Percentiles rank a stretch among this genome's conserved stretches.
phyloP scores from a whole-genome alignment of 2,113 vertebrate genomes.

The Macroglossus sobrinus region DNA sequence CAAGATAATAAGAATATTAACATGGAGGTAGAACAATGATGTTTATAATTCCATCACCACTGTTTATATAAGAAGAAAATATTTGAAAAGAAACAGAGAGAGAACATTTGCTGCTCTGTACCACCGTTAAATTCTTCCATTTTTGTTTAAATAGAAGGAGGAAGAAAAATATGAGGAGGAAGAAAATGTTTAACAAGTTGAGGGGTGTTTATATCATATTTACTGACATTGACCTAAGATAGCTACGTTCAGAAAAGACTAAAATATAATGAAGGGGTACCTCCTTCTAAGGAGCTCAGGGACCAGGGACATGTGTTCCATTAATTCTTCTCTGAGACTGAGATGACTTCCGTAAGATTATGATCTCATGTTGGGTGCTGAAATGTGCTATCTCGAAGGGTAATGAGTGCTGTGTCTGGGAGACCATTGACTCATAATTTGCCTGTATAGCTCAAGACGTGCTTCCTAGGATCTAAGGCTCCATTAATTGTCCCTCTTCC shows the following conservation, averaged over 20 bases:
- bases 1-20: conserved; percentile 85
- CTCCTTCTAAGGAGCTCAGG: neutral
- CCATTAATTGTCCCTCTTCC: neutral
- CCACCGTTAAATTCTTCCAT: conserved; percentile 72
- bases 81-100: conserved; percentile 66
- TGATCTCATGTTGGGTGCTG: neutral
- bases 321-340: neutral
- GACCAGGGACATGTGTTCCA: neutral
- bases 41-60: conserved; percentile 81
- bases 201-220: conserved; percentile 64
- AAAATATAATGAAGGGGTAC: neutral
- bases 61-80: conserved; percentile 83
- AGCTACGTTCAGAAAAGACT: conserved; percentile 67
- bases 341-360: neutral
- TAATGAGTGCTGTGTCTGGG: neutral
- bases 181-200: conserved; percentile 62
- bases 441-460: neutral
- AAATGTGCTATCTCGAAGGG: neutral
- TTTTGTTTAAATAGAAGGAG: conserved; percentile 66
- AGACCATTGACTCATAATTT: neutral
- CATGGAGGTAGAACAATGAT: conserved; percentile 82
- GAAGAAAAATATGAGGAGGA: conserved; percentile 50
- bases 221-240: conserved; percentile 69
- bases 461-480: neutral
- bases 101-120: conserved; percentile 73